Evolutionary conservation across 1,140 invertebrate species (phyloP), one percentile per base, ranked within the genome.

Genomic region (Aphis craccivora): DNA sequence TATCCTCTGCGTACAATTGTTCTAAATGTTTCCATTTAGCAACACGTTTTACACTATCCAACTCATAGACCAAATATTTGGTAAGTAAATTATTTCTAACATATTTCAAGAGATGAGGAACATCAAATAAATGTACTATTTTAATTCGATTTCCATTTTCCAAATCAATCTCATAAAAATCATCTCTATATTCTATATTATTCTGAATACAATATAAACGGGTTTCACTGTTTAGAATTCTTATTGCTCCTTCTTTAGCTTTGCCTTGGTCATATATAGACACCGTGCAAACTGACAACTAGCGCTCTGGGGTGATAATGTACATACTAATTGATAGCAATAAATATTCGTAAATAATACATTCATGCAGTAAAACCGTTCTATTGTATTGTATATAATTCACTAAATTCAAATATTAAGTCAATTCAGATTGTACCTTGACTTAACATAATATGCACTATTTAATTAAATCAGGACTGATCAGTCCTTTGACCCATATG

Each of bases 231-330:
- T 89, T 89, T 55, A 89, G 51, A n/a, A 89, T 51, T 35, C 48
- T 48, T 22, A 89, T n/a, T 51, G 43, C 87, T n/a, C 43, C n/a
- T 37, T 53, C 23, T 35, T 89, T 51, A 45, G 40, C 25, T 45
- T 87, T 45, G 25, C 87, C 87, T n/a, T 89, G 87, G 51, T 89
- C 87, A 89, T 48, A 89, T 48, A 89, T 89, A 89, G 87, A 76
- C 60, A 76, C 60, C n/a, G 60, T 76, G 60, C 60, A 76, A 30
- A n/a, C 25, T 76, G 60, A 76, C 60, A 76, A n/a, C 60, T n/a
- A 76, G 60, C 60, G 60, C 60, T 76, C 60, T 76, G 60, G 60
- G 60, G 60, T n/a, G 60, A 76, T n/a, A 76, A 76, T 76, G n/a
- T 14, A 76, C 25, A 76, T 76, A 76, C 76, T 35, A 20, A 81